phyloP scores from a whole-genome alignment of 1,140 invertebrate genomes.

The Plodia interpunctella region DNA sequence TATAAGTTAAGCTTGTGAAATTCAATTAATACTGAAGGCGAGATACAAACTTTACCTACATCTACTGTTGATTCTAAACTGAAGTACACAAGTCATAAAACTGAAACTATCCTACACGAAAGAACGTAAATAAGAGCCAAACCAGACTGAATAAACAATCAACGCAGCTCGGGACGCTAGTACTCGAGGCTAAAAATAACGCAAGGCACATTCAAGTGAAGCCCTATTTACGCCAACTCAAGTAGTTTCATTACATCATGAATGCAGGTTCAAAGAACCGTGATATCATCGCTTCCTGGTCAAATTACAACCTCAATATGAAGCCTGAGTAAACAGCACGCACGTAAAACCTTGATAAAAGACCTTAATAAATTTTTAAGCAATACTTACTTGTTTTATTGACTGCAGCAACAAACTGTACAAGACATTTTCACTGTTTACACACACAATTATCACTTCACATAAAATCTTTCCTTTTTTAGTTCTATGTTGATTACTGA shows the following conservation, averaged over 20 bases:
- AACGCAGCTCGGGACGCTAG: constrained; percentile 18
- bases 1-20: too few species aligned
- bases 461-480: constrained; percentile 7
- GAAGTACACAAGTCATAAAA: constrained; percentile 4
- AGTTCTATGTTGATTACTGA: constrained; percentile 3
- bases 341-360: constrained; percentile 31
- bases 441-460: constrained; percentile 3
- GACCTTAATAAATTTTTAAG: constrained; percentile 9
- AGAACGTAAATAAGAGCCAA: neutral
- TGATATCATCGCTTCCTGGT: constrained; percentile 58
- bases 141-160: constrained; percentile 27
- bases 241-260: constrained; percentile 32
- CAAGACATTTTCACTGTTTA: neutral
- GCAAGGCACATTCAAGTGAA: constrained; percentile 30
- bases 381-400: constrained; percentile 11
- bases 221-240: constrained; percentile 31
- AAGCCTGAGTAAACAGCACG: constrained; percentile 39
- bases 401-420: constrained; percentile 7
- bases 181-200: constrained; percentile 61
- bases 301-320: constrained; percentile 23
- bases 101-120: neutral
- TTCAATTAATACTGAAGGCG: too few species aligned
- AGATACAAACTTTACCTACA: too few species aligned
- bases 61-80: neutral
- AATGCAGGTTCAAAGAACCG: constrained; percentile 51